Conservation (phyloP, 2,888 invertebrate genomes). For the Eubasilissa splendida region DNA sequence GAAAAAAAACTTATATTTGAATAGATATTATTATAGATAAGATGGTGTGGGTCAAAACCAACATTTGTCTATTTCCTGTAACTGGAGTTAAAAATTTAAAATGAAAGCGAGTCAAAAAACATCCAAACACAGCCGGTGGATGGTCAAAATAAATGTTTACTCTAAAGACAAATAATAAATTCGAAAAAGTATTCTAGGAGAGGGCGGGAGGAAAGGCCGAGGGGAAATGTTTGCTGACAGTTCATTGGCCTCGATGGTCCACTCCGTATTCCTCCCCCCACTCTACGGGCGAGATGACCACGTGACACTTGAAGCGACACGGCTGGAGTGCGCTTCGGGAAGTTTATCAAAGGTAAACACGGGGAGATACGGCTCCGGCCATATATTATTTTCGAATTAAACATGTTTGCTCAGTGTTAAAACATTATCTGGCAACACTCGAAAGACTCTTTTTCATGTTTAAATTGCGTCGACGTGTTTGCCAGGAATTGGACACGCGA, state of each 20-base stretch:
- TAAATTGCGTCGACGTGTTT: neutral
- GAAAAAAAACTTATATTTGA: too few species aligned
- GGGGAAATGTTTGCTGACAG: conserved; percentile 18
- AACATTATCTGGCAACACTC: conserved; percentile 25
- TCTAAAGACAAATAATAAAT: neutral
- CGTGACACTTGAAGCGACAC: conserved; percentile 3
- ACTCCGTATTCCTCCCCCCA: neutral
- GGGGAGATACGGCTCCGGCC: conserved; percentile 8
- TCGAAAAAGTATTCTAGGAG: neutral
- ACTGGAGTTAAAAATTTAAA: too few species aligned
- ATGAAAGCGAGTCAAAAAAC: too few species aligned
- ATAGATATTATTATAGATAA: too few species aligned
- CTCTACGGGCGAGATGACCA: neutral
- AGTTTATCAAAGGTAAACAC: conserved; percentile 25
- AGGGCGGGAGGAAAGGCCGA: neutral
- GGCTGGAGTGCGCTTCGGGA: conserved; percentile 11
- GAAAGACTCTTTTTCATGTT: neutral
- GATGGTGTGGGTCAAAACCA: too few species aligned
- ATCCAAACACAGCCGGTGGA: neutral
- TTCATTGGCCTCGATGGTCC: conserved; percentile 28
- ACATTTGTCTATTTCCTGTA: too few species aligned
- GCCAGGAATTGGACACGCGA: neutral
- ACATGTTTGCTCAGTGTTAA: conserved; percentile 27
- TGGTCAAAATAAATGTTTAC: conserved; percentile 22
- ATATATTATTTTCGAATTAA: conserved; percentile 25